These are phyloP conservation scores for Battus philenor DNA, from an alignment of 1,140 invertebrate genomes.

Conservation along the genomic window DNA sequence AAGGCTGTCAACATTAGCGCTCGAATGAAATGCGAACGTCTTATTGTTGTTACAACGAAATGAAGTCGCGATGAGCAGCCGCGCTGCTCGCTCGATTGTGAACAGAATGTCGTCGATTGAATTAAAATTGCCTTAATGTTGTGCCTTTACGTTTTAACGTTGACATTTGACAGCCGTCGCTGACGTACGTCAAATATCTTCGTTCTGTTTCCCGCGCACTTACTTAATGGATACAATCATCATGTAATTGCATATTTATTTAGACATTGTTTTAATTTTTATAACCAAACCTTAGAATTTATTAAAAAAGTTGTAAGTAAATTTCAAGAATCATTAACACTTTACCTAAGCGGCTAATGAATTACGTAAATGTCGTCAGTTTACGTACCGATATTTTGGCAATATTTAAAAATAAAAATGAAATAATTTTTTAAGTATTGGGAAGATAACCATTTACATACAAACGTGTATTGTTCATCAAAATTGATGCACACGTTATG, in stretches of 20 bases:
- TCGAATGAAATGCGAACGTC: conserved; percentile 54
- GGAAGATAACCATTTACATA: too few relatives aligned
- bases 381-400: too few relatives aligned
- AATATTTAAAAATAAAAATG: too few relatives aligned
- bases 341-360: too few relatives aligned
- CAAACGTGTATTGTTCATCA: too few relatives aligned
- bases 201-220: too few relatives aligned
- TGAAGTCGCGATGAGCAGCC: conserved; percentile 69
- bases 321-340: too few relatives aligned
- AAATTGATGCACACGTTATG: too few relatives aligned
- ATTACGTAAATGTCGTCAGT: too few relatives aligned
- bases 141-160: conserved; percentile 45
- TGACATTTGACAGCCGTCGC: conserved; percentile 64
- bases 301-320: too few relatives aligned
- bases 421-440: too few relatives aligned
- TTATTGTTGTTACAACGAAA: conserved; percentile 73
- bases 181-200: conserved; percentile 46
- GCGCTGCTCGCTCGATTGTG: conserved; percentile 27
- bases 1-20: conserved; percentile 54
- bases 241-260: conserved; percentile 1
- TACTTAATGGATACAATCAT: conserved; percentile 9
- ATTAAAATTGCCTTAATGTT: conserved; percentile 67
- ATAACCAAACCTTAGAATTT: too few relatives aligned
- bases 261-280: not conserved
- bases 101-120: conserved; percentile 60